These are phyloP conservation scores for Tiliacea citrago DNA, from an alignment of 2,888 invertebrate species.

Conservation along the genomic window DNA sequence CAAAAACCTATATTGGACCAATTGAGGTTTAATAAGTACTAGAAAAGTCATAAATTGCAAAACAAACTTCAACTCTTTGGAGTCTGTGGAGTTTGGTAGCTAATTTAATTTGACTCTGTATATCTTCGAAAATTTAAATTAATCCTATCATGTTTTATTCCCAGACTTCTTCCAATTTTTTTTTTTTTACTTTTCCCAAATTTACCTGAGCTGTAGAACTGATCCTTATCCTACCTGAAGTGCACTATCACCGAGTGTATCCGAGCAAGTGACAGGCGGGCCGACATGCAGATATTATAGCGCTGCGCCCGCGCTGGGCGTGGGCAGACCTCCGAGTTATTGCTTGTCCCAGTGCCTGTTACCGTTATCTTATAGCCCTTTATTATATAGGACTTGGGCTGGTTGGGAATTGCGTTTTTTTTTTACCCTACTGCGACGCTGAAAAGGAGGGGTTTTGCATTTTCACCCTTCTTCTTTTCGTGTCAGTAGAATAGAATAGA, in stretches of 20 bases:
- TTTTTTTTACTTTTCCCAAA: background rate
- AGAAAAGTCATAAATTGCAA: too few relatives aligned
- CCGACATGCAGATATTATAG: conserved; percentile 65
- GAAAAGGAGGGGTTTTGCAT: background rate
- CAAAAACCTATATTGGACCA: too few relatives aligned
- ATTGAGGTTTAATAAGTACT: too few relatives aligned
- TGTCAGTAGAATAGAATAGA: background rate
- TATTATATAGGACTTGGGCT: conserved; percentile 42
- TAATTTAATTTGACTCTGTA: too few relatives aligned
- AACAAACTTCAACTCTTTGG: too few relatives aligned
- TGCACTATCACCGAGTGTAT: conserved; percentile 38
- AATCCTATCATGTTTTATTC: background rate
- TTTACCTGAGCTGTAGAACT: background rate
- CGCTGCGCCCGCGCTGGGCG: conserved; percentile 44
- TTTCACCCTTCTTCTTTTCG: background rate
- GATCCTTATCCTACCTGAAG: background rate
- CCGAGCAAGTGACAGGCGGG: conserved; percentile 55
- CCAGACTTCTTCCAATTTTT: background rate
- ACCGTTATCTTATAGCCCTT: conserved; percentile 59
- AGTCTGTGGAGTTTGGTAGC: too few relatives aligned
- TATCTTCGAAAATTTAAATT: background rate
- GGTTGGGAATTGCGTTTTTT: conserved; percentile 4
- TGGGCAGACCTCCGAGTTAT: conserved; percentile 66
- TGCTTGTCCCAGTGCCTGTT: conserved; percentile 62
- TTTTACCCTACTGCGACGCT: background rate